phyloP scores from a whole-genome alignment of 2,888 invertebrate genomes.

The Dolomedes plantarius region DNA sequence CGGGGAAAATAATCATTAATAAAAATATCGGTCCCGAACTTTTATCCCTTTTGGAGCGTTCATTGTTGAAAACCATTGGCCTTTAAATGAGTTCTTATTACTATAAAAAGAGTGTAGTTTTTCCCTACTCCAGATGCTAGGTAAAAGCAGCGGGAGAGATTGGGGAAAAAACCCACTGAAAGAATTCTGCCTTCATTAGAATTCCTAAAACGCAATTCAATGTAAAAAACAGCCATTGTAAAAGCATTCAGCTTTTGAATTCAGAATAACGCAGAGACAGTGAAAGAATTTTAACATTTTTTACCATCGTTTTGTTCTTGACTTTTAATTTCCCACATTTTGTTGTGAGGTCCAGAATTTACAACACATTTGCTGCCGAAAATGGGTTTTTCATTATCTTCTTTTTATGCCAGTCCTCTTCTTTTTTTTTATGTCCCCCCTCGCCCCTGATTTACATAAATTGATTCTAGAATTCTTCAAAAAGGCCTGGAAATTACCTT shows the following conservation, averaged over 20 bases:
- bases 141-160: constrained; percentile 30
- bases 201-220: constrained; percentile 65
- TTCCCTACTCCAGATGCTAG: constrained; percentile 24
- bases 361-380: constrained; percentile 24
- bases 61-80: constrained; percentile 20
- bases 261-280: constrained; percentile 14
- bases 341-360: constrained; percentile 38
- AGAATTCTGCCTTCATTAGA: constrained; percentile 62
- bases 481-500: background rate
- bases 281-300: constrained; percentile 39
- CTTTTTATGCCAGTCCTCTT: background rate
- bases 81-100: constrained; percentile 47
- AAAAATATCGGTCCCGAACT: constrained; percentile 20
- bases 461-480: constrained; percentile 19
- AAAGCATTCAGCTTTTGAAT: constrained; percentile 62
- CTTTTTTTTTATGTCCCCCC: background rate
- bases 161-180: constrained; percentile 47
- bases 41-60: constrained; percentile 25
- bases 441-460: constrained; percentile 13
- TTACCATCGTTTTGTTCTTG: constrained; percentile 24
- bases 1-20: constrained; percentile 6
- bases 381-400: constrained; percentile 49
- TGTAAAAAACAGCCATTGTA: constrained; percentile 64
- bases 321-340: constrained; percentile 49
- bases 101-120: constrained; percentile 25